Evolutionary conservation across 2,797 vertebrate species (phyloP).

Genomic region (Pogoniulus pusillus): DNA sequence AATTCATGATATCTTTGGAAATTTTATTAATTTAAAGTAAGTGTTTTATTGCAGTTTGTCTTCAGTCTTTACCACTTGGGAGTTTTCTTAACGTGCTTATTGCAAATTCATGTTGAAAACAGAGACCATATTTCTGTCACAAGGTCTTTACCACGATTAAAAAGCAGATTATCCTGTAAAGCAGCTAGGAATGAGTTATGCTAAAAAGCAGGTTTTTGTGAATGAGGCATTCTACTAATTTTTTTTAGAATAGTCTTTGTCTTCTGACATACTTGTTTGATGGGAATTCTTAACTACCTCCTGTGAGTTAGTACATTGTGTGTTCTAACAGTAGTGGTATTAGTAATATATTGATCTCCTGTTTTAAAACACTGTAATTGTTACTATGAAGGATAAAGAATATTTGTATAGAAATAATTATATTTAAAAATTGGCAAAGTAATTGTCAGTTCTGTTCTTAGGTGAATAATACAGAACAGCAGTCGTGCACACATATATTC

Average conservation of each 20-base stretch:
- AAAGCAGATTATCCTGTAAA: conserved; percentile 2
- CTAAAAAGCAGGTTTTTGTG: not conserved
- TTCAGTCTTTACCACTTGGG: conserved; percentile 22
- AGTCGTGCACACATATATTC: not conserved
- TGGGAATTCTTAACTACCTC: conserved; percentile 59
- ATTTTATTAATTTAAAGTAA: conserved; percentile 20
- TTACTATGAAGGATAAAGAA: conserved; percentile 5
- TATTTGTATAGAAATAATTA: conserved; percentile 22
- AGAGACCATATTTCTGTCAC: not conserved
- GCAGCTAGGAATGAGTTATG: not conserved
- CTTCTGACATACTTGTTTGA: conserved; percentile 40
- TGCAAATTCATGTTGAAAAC: not conserved
- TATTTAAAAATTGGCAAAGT: conserved; percentile 35
- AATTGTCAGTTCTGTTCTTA: conserved; percentile 23
- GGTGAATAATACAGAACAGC: not conserved
- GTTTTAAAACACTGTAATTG: conserved; percentile 33
- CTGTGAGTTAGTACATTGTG: conserved; percentile 40
- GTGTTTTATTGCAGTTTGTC: conserved; percentile 28
- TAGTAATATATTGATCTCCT: conserved; percentile 35
- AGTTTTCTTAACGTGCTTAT: not conserved
- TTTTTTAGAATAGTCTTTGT: conserved; percentile 30
- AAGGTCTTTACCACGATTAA: not conserved
- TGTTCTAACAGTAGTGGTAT: conserved; percentile 27
- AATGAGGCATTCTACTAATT: conserved; percentile 17
- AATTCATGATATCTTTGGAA: not conserved